Base-by-base conservation (phyloP, 1,140 invertebrate species). In the Holotrichia oblita region DNA sequence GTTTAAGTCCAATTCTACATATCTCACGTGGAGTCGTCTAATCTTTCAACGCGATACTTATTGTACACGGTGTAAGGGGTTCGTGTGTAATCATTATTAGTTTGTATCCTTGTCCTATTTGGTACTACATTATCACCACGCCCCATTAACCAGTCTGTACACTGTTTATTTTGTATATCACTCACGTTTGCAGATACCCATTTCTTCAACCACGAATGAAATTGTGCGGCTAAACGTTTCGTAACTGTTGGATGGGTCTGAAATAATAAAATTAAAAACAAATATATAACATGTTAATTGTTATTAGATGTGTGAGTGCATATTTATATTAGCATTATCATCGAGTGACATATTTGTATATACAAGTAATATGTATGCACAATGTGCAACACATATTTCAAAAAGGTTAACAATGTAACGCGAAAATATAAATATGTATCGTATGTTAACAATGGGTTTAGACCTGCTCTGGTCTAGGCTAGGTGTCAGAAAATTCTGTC, bases 171-270 rank as follows among this genome's bases (percentile, higher is more conserved):
- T 83, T 93, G 90, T 14, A 89, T 87, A 14, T 91, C 90, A 14
- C 88, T 91, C 0, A 95, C 92, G 81, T 95, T 90, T 48, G 89
- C 88, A 59, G 89, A 86, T 44, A 90, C 84, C 95, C 95, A 96
- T 22, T 89, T 88, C 69, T 90, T 87, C 59, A 94, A 89, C 91
- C 93, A 95, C n/a, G 84, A 86, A 41, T 90, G 89, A 83, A 96
- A 96, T 77, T 91, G 92, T 0, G 87, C 83, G 79, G 92, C 90
- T 80, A 93, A 88, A 24, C 87, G 86, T 84, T 91, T 89, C 17
- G 94, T 94, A 55, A 96, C 91, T n/a, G 86, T 84, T 77, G 90
- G 89, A 89, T 96, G 95, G 83, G 90, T 92, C 94, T 96, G 88
- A 22, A 87, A 89, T 76, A 82, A 81, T 84, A 34, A 34, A 34